Evolutionary conservation across 1,140 invertebrate genomes (phyloP), one percentile per base, ranked within the genome.

Genomic region (Brachionus plicatilis): DNA sequence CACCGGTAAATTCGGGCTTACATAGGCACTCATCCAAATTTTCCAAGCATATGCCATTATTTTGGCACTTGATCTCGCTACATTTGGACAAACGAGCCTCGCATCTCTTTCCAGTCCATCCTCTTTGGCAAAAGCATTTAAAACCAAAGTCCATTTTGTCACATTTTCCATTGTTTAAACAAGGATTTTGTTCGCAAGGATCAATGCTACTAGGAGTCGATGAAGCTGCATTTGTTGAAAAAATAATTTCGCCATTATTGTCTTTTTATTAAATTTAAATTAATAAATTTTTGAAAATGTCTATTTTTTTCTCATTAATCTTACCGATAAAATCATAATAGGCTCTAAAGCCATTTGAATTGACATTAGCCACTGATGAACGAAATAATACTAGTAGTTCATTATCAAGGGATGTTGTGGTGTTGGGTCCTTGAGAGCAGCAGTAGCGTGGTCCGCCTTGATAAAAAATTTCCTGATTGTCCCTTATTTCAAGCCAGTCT

Each of bases 61-160:
- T 87, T 27, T 80, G 27, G 75, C 87, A 88, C 0, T 85, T 86
- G 17, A 75, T 83, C 8, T 70, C 50, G 3, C 94, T 93, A 88
- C 96, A 98, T 86, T 98, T 96, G 87, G 98, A 94, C 45, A 98
- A 94, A 0, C 95, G 93, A 94, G 87, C 86, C 45, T 89, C 87
- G 85, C 88, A 89, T 29, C 85, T 85, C 14, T 84, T 12, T 6
- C 82, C 82, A 65, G 41, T 68, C n/a, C 17, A 83, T n/a, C 29
- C 53, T 37, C 0, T 17, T 41, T 27, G n/a, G 29, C 82, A 83
- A 11, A 37, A 6, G 66, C 82, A 83, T 68, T 70, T 83, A 20
- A 50, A 68, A 4, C 60, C 43, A 60, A 87, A 86, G 7, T 87
- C 9, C 2, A 2, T 20, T 33, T 1, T 37, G 33, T 41, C n/a